Percentiles rank a stretch among this genome's conserved stretches.
Conservation (phyloP, 92 coral and sea anemone genomes). For the Meandrina meandrites region DNA sequence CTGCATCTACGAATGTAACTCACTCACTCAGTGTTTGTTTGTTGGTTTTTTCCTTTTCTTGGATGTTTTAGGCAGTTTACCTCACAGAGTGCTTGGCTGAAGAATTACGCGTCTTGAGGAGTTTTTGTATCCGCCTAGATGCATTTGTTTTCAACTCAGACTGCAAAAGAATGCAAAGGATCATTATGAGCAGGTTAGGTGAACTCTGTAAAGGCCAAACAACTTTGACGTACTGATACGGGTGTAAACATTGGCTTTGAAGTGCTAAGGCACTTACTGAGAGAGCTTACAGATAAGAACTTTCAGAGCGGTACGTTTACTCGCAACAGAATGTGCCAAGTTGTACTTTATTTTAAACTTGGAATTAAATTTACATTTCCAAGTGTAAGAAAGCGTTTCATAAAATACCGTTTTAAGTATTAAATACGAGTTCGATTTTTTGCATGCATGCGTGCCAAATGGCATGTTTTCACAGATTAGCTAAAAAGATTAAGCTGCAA, state of each 20-base stretch:
- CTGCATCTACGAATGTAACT: too few relatives aligned
- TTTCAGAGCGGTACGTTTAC: not conserved
- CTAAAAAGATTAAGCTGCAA: not conserved
- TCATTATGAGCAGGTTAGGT: not conserved
- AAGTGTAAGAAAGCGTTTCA: not conserved
- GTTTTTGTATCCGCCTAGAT: not conserved
- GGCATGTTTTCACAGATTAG: not conserved
- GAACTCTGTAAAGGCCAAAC: not conserved
- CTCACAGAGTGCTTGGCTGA: not conserved
- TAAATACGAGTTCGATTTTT: not conserved
- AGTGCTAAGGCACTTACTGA: not conserved
- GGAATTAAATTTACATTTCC: not conserved
- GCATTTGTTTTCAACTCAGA: not conserved
- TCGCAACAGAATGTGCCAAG: not conserved
- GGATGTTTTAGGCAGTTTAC: not conserved
- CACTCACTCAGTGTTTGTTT: too few relatives aligned
- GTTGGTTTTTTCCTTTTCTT: not conserved
- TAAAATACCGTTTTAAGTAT: not conserved
- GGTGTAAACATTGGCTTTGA: not conserved
- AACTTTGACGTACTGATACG: not conserved
- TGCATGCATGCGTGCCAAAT: conserved; percentile 14
- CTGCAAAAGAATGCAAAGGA: not conserved
- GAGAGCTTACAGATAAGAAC: not conserved
- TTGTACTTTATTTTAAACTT: not conserved
- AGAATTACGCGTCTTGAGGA: not conserved